phyloP scores from a whole-genome alignment of 2,797 vertebrate genomes.

The Antrozous pallidus region DNA sequence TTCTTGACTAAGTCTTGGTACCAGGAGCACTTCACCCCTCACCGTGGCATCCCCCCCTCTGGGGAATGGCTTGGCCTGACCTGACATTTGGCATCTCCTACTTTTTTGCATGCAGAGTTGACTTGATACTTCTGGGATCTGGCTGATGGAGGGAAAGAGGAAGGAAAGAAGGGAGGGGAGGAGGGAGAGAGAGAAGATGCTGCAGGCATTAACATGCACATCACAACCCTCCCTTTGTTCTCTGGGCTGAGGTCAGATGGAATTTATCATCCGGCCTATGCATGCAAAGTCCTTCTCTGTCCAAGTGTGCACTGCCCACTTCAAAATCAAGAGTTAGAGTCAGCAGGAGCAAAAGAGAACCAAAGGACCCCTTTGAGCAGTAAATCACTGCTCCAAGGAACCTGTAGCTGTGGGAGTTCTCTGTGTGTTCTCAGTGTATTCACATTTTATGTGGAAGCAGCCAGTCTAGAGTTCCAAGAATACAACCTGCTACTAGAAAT shows the following conservation, averaged over 20 bases:
- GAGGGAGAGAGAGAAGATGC: not conserved
- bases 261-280: constrained; percentile 23
- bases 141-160: not conserved
- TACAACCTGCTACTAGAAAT: not conserved
- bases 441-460: not conserved
- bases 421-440: not conserved
- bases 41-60: not conserved
- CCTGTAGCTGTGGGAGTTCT: not conserved
- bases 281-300: constrained; percentile 31
- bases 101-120: not conserved
- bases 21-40: not conserved
- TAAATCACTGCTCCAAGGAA: not conserved
- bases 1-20: not conserved
- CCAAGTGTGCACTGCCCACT: not conserved
- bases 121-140: not conserved
- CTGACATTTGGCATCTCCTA: not conserved
- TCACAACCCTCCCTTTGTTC: constrained; percentile 42
- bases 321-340: not conserved
- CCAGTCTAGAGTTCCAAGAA: not conserved
- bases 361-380: not conserved
- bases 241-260: constrained; percentile 47
- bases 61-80: not conserved
- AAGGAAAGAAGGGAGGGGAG: not conserved
- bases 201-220: not conserved
- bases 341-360: constrained; percentile 22